Base-by-base conservation (phyloP, 2,113 vertebrate species). In the Mystacornis crossleyi region DNA sequence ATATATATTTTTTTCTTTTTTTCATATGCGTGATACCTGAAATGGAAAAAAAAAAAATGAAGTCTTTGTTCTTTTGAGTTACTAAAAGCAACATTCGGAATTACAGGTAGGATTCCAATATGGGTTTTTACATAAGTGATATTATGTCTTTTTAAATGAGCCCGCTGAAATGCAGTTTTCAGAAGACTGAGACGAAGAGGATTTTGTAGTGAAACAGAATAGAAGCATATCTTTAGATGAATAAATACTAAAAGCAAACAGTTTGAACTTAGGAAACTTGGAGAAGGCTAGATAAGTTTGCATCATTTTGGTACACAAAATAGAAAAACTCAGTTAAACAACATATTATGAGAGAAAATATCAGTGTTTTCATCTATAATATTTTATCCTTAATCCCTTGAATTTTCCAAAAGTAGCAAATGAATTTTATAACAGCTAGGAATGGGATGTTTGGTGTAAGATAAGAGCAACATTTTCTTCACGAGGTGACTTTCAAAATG, bases 401-500 rank as follows among this genome's bases (percentile, higher is more conserved):
- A 87, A 91, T 90, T 84, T 93, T 4, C 40, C 20, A 47, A 85
- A 95, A 90, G 31, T 89, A 81, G 12, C 2, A 60, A 55, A 66
- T 47, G 4, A 72, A 48, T 60, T 79, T 94, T 64, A 3, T 62
- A 89, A 71, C 40, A 93, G 43, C 57, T 72, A 79, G 48, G 36
- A 90, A 51, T 72, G 2, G 28, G 36, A 75, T 57, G 18, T 78
- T 90, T 85, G 73, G 9, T 82, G 12, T 60, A 48, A 53, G 57
- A 92, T 79, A 94, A 87, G 51, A 90, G 72, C 31, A 85, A 38
- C 13, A 31, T 71, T 91, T 62, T 81, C 16, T 86, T 87, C 50
- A 53, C n/a, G 18, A 29, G 5, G 19, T 90, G 48, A 85, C 81
- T 96, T 96, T 90, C 66, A 90, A 85, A 91, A 38, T 53, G 10